These are phyloP conservation scores for Synanceia verrucosa DNA, from an alignment of 2,797 vertebrate species.

Conservation along the genomic window DNA sequence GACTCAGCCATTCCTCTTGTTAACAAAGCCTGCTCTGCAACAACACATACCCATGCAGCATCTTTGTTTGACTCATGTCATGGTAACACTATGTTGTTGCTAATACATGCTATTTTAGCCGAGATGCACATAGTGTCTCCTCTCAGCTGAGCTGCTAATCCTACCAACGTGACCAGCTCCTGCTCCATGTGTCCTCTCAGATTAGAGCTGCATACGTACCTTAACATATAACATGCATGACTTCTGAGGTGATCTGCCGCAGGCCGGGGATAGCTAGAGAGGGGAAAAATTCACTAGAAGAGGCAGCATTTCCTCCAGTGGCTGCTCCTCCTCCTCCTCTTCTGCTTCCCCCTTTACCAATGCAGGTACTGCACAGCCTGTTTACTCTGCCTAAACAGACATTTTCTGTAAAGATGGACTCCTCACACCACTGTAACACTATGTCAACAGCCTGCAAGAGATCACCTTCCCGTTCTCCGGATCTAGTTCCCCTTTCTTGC, in stretches of 20 bases:
- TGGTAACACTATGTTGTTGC: slow-evolving; percentile 19
- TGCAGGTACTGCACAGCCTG: slow-evolving; percentile 72
- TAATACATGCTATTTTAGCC: slow-evolving; percentile 38
- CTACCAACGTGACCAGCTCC: slow-evolving; percentile 63
- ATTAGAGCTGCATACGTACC: slow-evolving; percentile 71
- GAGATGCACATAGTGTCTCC: slow-evolving; percentile 24
- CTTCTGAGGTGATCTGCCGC: slow-evolving; percentile 59
- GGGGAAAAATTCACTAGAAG: slow-evolving; percentile 65
- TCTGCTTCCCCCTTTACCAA: slow-evolving; percentile 71
- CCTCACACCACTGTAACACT: slow-evolving; percentile 46
- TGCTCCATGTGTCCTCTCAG: slow-evolving; percentile 58
- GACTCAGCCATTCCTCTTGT: slow-evolving; percentile 62
- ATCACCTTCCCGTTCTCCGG: slow-evolving; percentile 54
- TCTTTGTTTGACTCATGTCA: slow-evolving; percentile 24
- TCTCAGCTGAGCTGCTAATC: slow-evolving; percentile 67
- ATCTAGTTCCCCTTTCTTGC: slow-evolving; percentile 54
- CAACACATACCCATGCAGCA: slow-evolving; percentile 40
- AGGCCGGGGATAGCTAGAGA: slow-evolving; percentile 55
- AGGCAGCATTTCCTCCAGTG: slow-evolving; percentile 66
- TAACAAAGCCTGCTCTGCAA: slow-evolving; percentile 51
- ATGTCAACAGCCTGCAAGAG: slow-evolving; percentile 42
- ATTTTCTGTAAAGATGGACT: slow-evolving; percentile 62
- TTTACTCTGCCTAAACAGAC: slow-evolving; percentile 73
- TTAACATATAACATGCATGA: slow-evolving; percentile 63
- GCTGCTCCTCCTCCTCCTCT: slow-evolving; percentile 64